These are phyloP conservation scores for Oryzias javanicus DNA, from an alignment of 2,113 vertebrate species.

Conservation along the genomic window DNA sequence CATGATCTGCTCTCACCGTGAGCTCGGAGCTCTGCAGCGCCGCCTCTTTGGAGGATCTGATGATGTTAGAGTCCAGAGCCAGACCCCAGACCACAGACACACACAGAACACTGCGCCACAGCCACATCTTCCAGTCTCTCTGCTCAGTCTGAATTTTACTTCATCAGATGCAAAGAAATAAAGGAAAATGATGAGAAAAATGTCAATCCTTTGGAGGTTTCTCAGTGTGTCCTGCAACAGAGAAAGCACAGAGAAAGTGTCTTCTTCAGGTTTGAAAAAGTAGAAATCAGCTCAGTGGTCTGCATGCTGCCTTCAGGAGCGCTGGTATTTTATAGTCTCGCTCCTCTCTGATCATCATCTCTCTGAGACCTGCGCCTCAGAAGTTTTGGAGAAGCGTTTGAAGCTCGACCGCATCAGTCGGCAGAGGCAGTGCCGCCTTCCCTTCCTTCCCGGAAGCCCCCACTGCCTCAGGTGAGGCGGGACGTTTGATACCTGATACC, in stretches of 20 bases:
- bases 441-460: conserved; percentile 64
- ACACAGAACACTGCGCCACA: conserved; percentile 43
- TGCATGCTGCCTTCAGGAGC: conserved; percentile 41
- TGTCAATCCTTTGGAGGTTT: not conserved
- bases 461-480: conserved; percentile 42
- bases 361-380: conserved; percentile 24
- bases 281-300: not conserved
- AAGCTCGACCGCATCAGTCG: conserved; percentile 64
- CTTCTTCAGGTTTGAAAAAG: not conserved
- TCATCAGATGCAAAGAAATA: too few species aligned
- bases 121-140: conserved; percentile 23
- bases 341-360: conserved; percentile 40
- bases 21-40: conserved; percentile 16
- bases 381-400: conserved; percentile 49
- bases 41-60: conserved; percentile 67
- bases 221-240: not conserved
- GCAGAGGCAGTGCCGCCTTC: conserved; percentile 28
- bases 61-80: conserved; percentile 73
- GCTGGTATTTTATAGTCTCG: conserved; percentile 33
- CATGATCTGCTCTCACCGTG: conserved; percentile 24
- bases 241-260: not conserved
- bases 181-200: not conserved
- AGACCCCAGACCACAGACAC: conserved; percentile 46
- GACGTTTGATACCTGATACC: conserved; percentile 62
- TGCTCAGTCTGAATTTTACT: not conserved